Evolutionary conservation across 2,888 invertebrate species (phyloP).

Genomic region (Hecatera dysodea): DNA sequence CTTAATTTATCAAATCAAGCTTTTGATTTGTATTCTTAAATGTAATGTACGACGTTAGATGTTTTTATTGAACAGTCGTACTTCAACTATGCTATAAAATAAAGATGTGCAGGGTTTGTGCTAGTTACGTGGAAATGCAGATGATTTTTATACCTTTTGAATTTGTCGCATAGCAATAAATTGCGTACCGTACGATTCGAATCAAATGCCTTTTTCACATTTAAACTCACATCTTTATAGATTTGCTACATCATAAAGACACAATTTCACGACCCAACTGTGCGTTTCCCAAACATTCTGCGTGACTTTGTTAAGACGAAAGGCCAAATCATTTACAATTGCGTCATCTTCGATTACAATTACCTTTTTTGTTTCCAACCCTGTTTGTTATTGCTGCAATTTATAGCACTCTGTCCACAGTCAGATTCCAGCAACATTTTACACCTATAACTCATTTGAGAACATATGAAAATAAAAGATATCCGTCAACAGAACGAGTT

Average conservation of each 20-base stretch:
- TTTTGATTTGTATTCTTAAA: slow-evolving; percentile 47
- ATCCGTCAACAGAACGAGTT: slow-evolving; percentile 76
- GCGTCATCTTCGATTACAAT: slow-evolving; percentile 75
- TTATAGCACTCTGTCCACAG: slow-evolving; percentile 81
- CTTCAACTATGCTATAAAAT: slow-evolving; percentile 21
- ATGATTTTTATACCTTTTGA: not conserved
- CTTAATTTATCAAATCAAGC: slow-evolving; percentile 56
- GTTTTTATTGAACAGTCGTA: slow-evolving; percentile 39
- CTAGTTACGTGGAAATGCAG: not conserved
- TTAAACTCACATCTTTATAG: slow-evolving; percentile 13
- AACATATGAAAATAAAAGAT: slow-evolving; percentile 81
- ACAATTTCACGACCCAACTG: slow-evolving; percentile 19
- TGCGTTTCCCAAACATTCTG: slow-evolving; percentile 26
- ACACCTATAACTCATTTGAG: slow-evolving; percentile 85
- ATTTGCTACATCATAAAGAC: slow-evolving; percentile 3
- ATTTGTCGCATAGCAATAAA: not conserved
- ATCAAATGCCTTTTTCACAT: not conserved
- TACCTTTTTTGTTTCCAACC: slow-evolving; percentile 75
- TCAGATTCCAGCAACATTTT: slow-evolving; percentile 83
- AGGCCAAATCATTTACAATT: slow-evolving; percentile 68
- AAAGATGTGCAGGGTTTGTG: not conserved
- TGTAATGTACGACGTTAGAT: slow-evolving; percentile 31
- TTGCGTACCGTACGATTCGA: not conserved
- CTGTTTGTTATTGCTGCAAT: slow-evolving; percentile 80
- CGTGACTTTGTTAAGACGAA: slow-evolving; percentile 48